These are phyloP conservation scores for Platysternon megacephalum DNA, from an alignment of 2,113 vertebrate genomes.

Conservation along the genomic window DNA sequence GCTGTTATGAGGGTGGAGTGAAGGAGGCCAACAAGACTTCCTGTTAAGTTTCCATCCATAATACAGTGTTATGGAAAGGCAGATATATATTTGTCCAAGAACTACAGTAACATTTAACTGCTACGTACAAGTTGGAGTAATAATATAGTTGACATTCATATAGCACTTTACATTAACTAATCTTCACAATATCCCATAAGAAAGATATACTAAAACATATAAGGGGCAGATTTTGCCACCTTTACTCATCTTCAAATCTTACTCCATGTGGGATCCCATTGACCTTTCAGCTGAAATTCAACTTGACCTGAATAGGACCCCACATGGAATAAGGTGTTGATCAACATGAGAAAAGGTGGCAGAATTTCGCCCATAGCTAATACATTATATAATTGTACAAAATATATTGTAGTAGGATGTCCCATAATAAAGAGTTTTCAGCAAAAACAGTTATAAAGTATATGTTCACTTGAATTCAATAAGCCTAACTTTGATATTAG, in stretches of 20 bases:
- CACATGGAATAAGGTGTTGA: not conserved
- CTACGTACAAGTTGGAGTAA: not conserved
- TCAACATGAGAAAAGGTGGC: not conserved
- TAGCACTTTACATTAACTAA: not conserved
- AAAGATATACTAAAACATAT: not conserved
- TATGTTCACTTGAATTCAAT: not conserved
- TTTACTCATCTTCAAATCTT: not conserved
- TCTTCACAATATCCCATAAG: not conserved
- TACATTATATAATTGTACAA: not conserved
- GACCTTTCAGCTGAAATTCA: not conserved
- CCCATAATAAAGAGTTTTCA: not conserved
- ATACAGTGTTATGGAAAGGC: not conserved
- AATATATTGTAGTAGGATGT: not conserved
- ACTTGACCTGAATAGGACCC: not conserved
- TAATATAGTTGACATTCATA: not conserved
- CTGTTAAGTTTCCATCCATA: not conserved
- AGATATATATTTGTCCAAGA: not conserved
- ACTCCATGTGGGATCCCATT: not conserved
- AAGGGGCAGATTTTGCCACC: not conserved
- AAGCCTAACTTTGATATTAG: not conserved
- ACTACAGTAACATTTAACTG: not conserved
- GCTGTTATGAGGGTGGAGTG: not conserved
- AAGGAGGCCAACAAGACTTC: not conserved
- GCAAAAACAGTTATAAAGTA: not conserved
- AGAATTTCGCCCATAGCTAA: not conserved